These are phyloP conservation scores for Hippocampus kuda DNA, from an alignment of 2,797 vertebrate genomes.

Conservation along the genomic window DNA sequence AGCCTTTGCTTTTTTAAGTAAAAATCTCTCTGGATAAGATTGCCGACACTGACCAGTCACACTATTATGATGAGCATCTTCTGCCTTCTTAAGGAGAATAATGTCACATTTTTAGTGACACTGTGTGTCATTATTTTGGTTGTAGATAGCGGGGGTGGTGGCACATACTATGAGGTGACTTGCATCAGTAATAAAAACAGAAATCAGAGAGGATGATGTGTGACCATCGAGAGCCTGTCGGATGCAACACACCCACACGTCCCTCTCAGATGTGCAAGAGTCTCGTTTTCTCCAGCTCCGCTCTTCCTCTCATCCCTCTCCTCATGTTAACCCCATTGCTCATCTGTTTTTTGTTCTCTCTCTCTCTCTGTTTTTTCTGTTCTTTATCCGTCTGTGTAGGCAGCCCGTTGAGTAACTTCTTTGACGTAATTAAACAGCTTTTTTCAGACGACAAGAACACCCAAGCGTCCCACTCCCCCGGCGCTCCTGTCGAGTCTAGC, in stretches of 20 bases:
- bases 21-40: too few relatives aligned
- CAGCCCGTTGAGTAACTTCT: constrained; percentile 99
- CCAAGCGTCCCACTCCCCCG: constrained; percentile 84
- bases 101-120: too few relatives aligned
- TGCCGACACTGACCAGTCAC: too few relatives aligned
- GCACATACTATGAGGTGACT: not conserved
- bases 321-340: constrained; percentile 64
- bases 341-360: constrained; percentile 73
- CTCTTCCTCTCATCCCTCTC: constrained; percentile 45
- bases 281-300: constrained; percentile 12
- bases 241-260: not conserved
- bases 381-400: constrained; percentile 85
- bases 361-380: constrained; percentile 57
- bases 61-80: too few relatives aligned
- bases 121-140: too few relatives aligned
- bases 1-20: too few relatives aligned
- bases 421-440: constrained; percentile 99
- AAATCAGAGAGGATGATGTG: not conserved
- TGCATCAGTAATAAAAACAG: not conserved
- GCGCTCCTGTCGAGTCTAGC: constrained; percentile 84
- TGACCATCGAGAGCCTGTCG: not conserved
- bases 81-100: too few relatives aligned
- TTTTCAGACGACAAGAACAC: constrained; percentile 99
- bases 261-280: not conserved
- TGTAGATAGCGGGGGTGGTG: not conserved